A percentile compares a stretch with the other conserved stretches of the same genome.
These are phyloP conservation scores for Eidolon dupreanum DNA, from an alignment of 2,797 vertebrate genomes.

Conservation along the genomic window DNA sequence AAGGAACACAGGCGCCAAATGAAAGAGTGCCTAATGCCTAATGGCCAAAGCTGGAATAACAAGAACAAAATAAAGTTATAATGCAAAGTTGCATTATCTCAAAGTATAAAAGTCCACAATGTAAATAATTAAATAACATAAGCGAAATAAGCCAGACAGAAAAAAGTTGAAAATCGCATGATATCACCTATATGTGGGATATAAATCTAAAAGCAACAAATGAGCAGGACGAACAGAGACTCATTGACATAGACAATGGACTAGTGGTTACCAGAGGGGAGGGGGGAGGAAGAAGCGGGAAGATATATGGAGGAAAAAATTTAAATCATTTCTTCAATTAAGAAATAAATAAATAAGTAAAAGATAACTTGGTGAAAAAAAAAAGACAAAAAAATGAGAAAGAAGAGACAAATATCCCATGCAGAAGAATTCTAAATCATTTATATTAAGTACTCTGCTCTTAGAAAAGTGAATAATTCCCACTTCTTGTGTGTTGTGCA, in stretches of 20 bases:
- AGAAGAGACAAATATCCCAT: not conserved
- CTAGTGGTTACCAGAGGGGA: too few species aligned
- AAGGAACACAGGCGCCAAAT: not conserved
- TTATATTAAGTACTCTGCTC: not conserved
- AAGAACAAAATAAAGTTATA: not conserved
- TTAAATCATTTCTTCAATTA: too few species aligned
- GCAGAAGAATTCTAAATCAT: not conserved
- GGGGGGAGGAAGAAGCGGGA: too few species aligned
- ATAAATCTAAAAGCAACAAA: too few species aligned
- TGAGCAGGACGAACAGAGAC: too few species aligned
- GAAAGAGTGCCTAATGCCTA: not conserved
- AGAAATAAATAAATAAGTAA: too few species aligned
- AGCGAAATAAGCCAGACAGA: too few species aligned
- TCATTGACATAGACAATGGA: too few species aligned
- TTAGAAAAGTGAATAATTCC: not conserved
- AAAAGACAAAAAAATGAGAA: not conserved
- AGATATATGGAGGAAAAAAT: accelerated
- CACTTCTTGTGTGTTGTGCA: not conserved
- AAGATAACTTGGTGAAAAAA: too few species aligned
- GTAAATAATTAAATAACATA: not conserved
- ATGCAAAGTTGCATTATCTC: not conserved
- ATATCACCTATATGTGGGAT: too few species aligned
- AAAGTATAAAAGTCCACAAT: not conserved
- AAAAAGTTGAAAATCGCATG: too few species aligned
- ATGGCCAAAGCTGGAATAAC: not conserved